phyloP scores from a whole-genome alignment of 2,888 invertebrate species.

The Aplocera efformata region DNA sequence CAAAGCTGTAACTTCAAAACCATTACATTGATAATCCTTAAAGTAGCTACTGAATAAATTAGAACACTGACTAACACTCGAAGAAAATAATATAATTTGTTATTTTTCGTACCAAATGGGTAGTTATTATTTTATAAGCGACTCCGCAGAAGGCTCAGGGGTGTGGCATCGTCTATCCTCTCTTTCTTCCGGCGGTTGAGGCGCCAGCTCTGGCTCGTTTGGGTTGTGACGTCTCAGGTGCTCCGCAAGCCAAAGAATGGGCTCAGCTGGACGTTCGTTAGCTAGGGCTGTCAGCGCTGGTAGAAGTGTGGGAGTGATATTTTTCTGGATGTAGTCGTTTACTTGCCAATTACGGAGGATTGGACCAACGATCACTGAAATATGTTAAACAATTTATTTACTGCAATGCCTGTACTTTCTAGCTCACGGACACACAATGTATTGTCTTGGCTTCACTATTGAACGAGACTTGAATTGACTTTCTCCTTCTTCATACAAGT shows the following conservation, averaged over 20 bases:
- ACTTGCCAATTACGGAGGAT: conserved; percentile 81
- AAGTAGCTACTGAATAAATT: no score
- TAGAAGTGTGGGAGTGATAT: conserved; percentile 83
- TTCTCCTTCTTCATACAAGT: no score
- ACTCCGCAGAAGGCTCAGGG: conserved; percentile 52
- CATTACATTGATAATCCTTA: no score
- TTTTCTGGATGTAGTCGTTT: conserved; percentile 84
- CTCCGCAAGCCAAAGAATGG: conserved; percentile 88
- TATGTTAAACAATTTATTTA: neutral
- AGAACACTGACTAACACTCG: no score
- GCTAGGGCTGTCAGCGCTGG: conserved; percentile 84
- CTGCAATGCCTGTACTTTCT: neutral
- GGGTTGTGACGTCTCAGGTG: conserved; percentile 88
- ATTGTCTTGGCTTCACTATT: no score
- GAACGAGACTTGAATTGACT: no score
- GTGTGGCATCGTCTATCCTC: conserved; percentile 57
- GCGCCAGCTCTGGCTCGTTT: conserved; percentile 80
- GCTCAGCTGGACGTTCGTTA: conserved; percentile 86
- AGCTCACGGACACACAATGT: no score
- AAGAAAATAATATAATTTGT: no score
- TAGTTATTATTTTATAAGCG: conserved; percentile 26
- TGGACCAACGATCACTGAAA: conserved; percentile 87
- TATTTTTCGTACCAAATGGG: no score
- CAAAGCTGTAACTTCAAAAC: no score
- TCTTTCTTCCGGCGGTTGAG: conserved; percentile 40